phyloP scores from a whole-genome alignment of 1,140 invertebrate genomes.

The Harpegnathos saltator region DNA sequence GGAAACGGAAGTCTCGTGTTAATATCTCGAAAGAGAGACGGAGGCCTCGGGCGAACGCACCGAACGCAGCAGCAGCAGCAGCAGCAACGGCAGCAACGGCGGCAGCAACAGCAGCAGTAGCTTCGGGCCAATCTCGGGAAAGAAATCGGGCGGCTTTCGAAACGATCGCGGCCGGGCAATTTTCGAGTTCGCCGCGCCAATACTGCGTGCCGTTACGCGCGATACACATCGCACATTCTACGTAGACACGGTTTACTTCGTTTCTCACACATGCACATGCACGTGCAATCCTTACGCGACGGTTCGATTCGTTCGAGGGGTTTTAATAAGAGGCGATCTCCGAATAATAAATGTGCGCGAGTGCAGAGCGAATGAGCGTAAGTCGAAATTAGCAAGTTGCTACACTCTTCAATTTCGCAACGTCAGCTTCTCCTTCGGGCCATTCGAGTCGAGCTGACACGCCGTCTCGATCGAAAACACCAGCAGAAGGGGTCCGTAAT shows the following conservation, averaged over 20 bases:
- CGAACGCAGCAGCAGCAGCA: slow-evolving; percentile 55
- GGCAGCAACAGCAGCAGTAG: slow-evolving; percentile 32
- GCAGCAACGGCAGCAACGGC: no score
- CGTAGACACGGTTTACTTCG: slow-evolving; percentile 23
- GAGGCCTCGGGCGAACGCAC: slow-evolving; percentile 73
- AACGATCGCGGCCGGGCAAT: slow-evolving; percentile 57
- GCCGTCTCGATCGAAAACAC: no score
- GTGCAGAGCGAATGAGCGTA: no score
- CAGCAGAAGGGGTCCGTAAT: no score
- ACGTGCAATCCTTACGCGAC: background rate
- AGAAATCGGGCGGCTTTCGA: slow-evolving; percentile 77
- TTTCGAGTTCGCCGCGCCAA: slow-evolving; percentile 41
- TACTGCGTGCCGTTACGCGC: slow-evolving; percentile 47
- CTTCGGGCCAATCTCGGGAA: slow-evolving; percentile 62
- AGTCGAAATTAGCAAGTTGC: no score
- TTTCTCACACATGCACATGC: background rate
- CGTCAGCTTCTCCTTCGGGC: no score
- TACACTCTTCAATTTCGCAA: no score
- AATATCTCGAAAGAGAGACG: slow-evolving; percentile 63
- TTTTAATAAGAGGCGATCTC: background rate
- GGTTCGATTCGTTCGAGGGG: background rate
- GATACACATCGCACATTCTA: slow-evolving; percentile 55
- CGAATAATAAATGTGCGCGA: background rate
- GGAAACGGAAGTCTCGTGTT: slow-evolving; percentile 79
- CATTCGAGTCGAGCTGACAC: no score